Percentiles rank a stretch among this genome's conserved stretches.
phyloP scores from a whole-genome alignment of 2,888 invertebrate genomes.

The Cephus sareptanus region DNA sequence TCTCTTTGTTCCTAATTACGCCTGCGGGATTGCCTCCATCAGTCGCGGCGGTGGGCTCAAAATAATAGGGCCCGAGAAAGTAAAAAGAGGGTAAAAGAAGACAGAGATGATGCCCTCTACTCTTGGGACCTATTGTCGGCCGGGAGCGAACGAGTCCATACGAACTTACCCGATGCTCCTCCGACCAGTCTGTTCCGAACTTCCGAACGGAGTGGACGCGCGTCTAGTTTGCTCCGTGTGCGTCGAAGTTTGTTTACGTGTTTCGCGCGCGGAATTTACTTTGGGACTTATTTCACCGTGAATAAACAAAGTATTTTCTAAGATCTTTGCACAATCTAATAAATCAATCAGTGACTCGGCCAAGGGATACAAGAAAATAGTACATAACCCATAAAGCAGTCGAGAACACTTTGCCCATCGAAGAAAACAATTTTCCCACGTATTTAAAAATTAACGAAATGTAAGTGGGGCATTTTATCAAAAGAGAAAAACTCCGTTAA shows the following conservation, averaged over 20 bases:
- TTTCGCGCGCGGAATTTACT: neutral
- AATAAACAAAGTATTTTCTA: neutral
- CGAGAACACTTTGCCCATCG: neutral
- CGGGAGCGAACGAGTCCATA: neutral
- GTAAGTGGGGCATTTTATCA: neutral
- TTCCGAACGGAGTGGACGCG: constrained; percentile 2
- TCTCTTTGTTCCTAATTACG: constrained; percentile 48
- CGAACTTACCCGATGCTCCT: neutral
- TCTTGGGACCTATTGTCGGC: constrained; percentile 9
- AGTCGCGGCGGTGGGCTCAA: constrained; percentile 41
- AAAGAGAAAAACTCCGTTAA: neutral
- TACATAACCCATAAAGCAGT: neutral
- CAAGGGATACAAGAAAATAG: neutral
- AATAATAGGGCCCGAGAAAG: constrained; percentile 47
- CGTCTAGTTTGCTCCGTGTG: neutral
- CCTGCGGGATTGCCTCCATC: constrained; percentile 41
- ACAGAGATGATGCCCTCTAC: neutral
- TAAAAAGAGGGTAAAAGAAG: constrained; percentile 20
- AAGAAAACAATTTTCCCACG: neutral
- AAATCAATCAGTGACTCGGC: neutral
- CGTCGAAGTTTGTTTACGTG: neutral
- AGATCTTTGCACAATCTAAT: neutral
- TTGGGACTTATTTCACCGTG: neutral
- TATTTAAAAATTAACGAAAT: neutral
- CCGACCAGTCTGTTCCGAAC: constrained; percentile 16